Evolutionary conservation across 2,113 vertebrate genomes (phyloP).

Genomic region (Mormyrus lacerda): DNA sequence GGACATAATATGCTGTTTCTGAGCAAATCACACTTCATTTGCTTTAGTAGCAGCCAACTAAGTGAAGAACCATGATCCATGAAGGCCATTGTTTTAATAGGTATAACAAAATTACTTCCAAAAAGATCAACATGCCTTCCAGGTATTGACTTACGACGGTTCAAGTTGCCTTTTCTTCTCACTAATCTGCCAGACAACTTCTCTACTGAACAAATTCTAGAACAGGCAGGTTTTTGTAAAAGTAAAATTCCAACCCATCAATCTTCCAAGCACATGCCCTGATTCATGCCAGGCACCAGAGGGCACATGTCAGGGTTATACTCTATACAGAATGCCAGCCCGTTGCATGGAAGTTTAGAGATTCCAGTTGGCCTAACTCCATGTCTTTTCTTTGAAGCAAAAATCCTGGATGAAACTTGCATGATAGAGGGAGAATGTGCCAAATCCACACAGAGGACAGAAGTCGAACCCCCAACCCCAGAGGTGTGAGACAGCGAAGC

Average conservation of each 20-base stretch:
- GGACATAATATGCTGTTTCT: background rate
- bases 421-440: background rate
- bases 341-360: background rate
- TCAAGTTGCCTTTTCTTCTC: background rate
- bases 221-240: background rate
- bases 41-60: background rate
- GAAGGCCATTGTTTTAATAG: background rate
- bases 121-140: background rate
- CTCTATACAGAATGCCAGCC: background rate
- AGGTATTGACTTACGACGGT: background rate
- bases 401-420: background rate
- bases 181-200: background rate
- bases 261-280: background rate
- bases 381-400: background rate
- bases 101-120: background rate
- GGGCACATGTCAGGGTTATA: background rate
- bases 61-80: background rate
- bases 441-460: background rate
- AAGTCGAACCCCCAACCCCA: background rate
- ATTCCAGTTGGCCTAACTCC: background rate
- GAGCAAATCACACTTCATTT: background rate
- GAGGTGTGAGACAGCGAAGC: background rate
- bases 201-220: background rate
- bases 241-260: background rate
- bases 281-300: background rate